phyloP scores from a whole-genome alignment of 2,797 vertebrate species.

The Xiphorhynchus erythropygius region DNA sequence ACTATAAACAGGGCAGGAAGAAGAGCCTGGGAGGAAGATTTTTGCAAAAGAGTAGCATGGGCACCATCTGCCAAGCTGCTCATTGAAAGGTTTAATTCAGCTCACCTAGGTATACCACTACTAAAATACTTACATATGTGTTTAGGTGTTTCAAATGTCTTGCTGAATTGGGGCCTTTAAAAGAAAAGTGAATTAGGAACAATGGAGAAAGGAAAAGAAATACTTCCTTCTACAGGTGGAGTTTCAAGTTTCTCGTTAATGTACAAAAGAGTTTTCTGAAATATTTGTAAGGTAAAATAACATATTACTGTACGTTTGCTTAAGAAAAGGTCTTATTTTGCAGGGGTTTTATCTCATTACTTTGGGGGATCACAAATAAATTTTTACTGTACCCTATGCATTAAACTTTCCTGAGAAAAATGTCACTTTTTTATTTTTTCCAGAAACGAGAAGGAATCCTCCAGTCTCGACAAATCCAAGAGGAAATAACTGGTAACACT shows the following conservation, averaged over 20 bases:
- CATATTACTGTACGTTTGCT: background rate
- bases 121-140: conserved; percentile 37
- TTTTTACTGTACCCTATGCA: conserved; percentile 24
- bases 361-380: background rate
- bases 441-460: conserved; percentile 98
- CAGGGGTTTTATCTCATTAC: background rate
- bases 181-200: conserved; percentile 37
- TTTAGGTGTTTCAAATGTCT: conserved; percentile 37
- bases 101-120: background rate
- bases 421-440: conserved; percentile 37
- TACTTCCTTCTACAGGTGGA: conserved; percentile 42
- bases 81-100: background rate
- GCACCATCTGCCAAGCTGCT: conserved; percentile 11
- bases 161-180: conserved; percentile 20
- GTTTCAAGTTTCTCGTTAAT: conserved; percentile 35
- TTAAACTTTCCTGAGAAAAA: conserved; percentile 28
- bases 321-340: background rate
- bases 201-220: conserved; percentile 47
- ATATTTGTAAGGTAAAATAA: conserved; percentile 15
- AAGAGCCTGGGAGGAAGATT: background rate
- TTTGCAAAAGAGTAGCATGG: background rate
- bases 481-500: conserved; percentile 98
- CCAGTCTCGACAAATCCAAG: conserved; percentile 95
- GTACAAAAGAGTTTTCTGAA: conserved; percentile 40
- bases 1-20: background rate